phyloP scores from a whole-genome alignment of 2,113 vertebrate species.

The Pteronura brasiliensis region DNA sequence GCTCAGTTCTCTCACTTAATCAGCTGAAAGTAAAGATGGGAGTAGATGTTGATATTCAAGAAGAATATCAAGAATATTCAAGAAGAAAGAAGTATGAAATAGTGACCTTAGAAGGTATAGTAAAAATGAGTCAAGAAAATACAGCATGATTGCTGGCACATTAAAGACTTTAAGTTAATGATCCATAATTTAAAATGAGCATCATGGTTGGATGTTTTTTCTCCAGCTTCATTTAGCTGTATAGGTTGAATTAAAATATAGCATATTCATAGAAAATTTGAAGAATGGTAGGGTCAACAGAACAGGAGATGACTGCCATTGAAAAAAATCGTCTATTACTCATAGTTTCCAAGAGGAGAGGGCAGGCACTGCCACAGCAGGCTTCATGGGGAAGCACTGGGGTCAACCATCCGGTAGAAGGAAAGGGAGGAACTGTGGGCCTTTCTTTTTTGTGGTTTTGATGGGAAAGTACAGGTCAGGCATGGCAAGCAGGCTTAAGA shows the following conservation, averaged over 20 bases:
- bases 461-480: neutral
- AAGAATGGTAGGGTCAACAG: neutral
- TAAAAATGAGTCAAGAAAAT: neutral
- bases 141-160: neutral
- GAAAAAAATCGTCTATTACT: neutral
- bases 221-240: neutral
- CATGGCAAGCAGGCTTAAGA: neutral
- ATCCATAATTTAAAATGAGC: neutral
- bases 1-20: neutral
- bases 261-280: neutral
- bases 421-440: neutral
- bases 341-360: neutral
- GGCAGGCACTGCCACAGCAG: too few species aligned
- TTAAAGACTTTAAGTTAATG: neutral
- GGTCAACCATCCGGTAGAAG: neutral
- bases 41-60: neutral
- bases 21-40: neutral
- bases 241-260: neutral
- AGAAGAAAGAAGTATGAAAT: neutral
- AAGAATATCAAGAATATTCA: neutral
- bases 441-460: neutral
- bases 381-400: neutral
- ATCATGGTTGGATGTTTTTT: neutral
- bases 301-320: neutral
- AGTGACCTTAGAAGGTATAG: neutral